phyloP scores from a whole-genome alignment of 2,888 invertebrate species.

The Cryptops parisi region DNA sequence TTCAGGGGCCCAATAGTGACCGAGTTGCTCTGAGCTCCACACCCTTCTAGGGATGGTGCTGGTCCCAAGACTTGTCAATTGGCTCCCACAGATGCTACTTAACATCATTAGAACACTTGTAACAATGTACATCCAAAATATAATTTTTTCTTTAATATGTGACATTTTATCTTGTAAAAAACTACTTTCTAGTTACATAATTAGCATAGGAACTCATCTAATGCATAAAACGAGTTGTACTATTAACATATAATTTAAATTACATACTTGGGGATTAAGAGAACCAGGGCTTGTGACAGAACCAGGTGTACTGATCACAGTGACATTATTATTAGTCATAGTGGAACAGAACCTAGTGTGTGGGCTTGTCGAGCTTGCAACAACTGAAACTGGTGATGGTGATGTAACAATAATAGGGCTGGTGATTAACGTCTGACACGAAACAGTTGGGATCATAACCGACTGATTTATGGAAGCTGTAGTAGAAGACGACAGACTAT shows the following conservation, averaged over 20 bases:
- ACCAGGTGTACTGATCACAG: conserved; percentile 39
- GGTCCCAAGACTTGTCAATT: too few relatives aligned
- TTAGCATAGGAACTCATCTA: too few relatives aligned
- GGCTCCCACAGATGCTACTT: too few relatives aligned
- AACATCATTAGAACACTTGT: too few relatives aligned
- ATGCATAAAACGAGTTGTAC: too few relatives aligned
- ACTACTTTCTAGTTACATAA: not conserved
- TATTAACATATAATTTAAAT: too few relatives aligned
- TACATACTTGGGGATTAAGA: conserved; percentile 18
- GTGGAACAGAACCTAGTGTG: conserved; percentile 11
- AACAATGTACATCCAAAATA: too few relatives aligned
- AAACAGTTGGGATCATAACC: not conserved
- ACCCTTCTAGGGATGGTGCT: too few relatives aligned
- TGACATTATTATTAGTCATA: conserved; percentile 55
- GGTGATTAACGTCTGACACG: conserved; percentile 2
- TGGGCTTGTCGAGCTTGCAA: conserved; percentile 14
- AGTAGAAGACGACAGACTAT: conserved; percentile 16
- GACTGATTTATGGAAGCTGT: conserved; percentile 12
- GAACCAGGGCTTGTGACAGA: not conserved
- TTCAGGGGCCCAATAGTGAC: too few relatives aligned
- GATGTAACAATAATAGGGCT: conserved; percentile 4
- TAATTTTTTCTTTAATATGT: too few relatives aligned
- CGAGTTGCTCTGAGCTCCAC: too few relatives aligned
- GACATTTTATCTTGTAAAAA: too few relatives aligned
- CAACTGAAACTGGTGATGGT: conserved; percentile 12